These are phyloP conservation scores for Pavo muticus DNA, from an alignment of 2,113 vertebrate species.

Conservation along the genomic window DNA sequence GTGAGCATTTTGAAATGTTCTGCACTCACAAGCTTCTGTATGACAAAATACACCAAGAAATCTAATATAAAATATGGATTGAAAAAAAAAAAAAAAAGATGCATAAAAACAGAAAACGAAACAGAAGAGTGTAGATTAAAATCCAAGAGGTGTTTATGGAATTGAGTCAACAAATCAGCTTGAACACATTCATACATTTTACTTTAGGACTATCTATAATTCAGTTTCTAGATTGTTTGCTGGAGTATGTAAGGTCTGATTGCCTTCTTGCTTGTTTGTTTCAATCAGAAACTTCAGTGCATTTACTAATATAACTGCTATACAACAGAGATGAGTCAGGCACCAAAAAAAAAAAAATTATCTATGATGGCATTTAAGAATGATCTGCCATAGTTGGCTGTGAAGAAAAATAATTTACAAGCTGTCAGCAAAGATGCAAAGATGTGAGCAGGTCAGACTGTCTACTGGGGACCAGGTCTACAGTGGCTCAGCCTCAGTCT, in stretches of 20 bases:
- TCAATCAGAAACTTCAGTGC: conserved; percentile 3
- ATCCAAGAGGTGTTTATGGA: conserved; percentile 74
- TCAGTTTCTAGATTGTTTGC: conserved; percentile 74
- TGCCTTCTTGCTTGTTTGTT: conserved; percentile 52
- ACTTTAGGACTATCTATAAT: conserved; percentile 74
- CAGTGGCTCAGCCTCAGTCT: not conserved
- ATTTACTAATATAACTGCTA: conserved; percentile 45
- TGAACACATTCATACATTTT: conserved; percentile 71
- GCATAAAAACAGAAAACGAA: conserved; percentile 48
- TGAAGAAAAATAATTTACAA: not conserved
- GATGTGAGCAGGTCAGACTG: accelerated
- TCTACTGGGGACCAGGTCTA: not conserved
- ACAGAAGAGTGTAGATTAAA: conserved; percentile 60
- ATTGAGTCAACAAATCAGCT: conserved; percentile 70
- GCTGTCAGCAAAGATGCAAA: not conserved
- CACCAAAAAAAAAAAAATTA: not conserved
- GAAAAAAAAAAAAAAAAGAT: not conserved
- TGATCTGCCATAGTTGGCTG: not conserved
- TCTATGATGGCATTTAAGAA: conserved; percentile 11
- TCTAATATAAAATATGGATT: conserved; percentile 55
- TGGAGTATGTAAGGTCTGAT: conserved; percentile 49
- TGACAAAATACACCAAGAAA: conserved; percentile 47
- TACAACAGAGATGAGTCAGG: conserved; percentile 36
- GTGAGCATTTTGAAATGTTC: conserved; percentile 36
- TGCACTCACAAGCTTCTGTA: conserved; percentile 20